Conservation (phyloP, 2,113 vertebrate genomes). For the Aramus guarauna region DNA sequence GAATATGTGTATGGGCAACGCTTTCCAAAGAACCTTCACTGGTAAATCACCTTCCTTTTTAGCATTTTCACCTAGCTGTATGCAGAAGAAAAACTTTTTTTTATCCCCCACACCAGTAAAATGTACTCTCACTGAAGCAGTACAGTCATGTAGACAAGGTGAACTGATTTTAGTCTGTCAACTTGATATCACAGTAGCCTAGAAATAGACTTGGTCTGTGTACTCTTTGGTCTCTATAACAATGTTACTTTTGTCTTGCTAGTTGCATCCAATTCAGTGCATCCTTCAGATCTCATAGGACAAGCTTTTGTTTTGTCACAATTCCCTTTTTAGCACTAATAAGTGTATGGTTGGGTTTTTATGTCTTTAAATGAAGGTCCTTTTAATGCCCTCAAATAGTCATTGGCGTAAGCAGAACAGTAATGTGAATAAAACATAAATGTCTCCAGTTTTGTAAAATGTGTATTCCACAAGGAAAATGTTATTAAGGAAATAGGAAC, state of each 20-base stretch:
- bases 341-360: not conserved
- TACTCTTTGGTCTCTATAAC: not conserved
- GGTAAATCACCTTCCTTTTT: not conserved
- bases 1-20: fast-evolving
- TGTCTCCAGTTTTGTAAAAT: not conserved
- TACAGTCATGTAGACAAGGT: not conserved
- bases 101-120: not conserved
- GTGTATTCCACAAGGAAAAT: not conserved
- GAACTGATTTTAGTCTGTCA: not conserved
- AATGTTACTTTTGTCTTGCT: not conserved
- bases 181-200: not conserved
- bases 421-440: not conserved
- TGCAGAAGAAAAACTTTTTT: not conserved
- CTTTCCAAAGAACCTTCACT: not conserved
- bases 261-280: not conserved
- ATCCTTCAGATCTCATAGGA: not conserved
- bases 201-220: not conserved
- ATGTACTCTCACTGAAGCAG: not conserved
- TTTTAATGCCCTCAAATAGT: not conserved
- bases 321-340: not conserved
- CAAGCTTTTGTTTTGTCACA: not conserved
- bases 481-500: not conserved
- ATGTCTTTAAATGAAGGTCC: not conserved
- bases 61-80: not conserved
- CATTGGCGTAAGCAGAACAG: not conserved